Evolutionary conservation across 1,140 invertebrate genomes (phyloP).

Genomic region (Luehdorfia chinensis): DNA sequence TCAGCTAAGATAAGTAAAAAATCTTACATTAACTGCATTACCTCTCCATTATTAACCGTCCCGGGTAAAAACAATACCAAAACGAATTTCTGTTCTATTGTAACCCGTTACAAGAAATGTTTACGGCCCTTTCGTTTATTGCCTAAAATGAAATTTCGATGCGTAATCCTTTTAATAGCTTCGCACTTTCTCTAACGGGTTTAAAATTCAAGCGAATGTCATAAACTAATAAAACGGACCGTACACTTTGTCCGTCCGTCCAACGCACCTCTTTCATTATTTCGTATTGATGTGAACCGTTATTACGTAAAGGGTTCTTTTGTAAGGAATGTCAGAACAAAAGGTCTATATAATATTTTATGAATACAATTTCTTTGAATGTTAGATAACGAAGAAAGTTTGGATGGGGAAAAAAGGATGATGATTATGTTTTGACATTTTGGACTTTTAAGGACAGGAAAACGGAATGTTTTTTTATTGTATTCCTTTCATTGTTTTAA

Average conservation of each 20-base stretch:
- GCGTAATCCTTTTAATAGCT: slow-evolving; percentile 12
- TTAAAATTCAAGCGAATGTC: slow-evolving; percentile 6
- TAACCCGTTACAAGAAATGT: too few species aligned
- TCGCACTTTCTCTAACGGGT: slow-evolving; percentile 13
- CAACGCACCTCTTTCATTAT: not conserved
- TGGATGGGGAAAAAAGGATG: too few species aligned
- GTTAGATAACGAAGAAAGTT: too few species aligned
- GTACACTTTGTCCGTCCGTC: slow-evolving; percentile 6
- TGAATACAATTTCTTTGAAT: slow-evolving; percentile 9
- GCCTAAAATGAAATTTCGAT: slow-evolving; percentile 9
- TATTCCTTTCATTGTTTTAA: too few species aligned
- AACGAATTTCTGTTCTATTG: too few species aligned
- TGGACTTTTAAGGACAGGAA: too few species aligned
- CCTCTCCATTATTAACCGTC: too few species aligned
- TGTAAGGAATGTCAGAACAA: not conserved
- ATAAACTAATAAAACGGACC: slow-evolving; percentile 9
- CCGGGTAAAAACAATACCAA: too few species aligned
- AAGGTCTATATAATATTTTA: slow-evolving; percentile 6
- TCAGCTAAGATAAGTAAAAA: too few species aligned
- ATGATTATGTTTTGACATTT: too few species aligned
- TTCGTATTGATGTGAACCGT: slow-evolving; percentile 3
- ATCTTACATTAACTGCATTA: too few species aligned
- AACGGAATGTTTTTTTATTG: too few species aligned
- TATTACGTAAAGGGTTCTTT: slow-evolving; percentile 14
- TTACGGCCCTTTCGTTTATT: slow-evolving; percentile 5